phyloP scores from a whole-genome alignment of 2,888 invertebrate species.

The Lucinisca nassula region DNA sequence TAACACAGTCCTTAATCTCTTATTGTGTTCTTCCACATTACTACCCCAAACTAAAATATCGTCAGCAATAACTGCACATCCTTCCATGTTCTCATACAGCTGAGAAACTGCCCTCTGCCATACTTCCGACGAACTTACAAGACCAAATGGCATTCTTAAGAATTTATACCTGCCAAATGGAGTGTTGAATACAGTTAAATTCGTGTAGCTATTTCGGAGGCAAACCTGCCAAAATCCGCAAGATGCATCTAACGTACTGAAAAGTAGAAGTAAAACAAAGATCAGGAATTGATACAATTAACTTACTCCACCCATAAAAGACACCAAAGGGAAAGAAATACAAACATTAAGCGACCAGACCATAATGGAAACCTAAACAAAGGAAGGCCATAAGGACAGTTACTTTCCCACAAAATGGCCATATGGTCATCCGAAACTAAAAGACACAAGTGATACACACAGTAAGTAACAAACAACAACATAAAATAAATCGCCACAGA shows the following conservation, averaged over 20 bases:
- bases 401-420: too few species aligned
- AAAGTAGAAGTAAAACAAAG: too few species aligned
- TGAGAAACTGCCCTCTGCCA: conserved; percentile 42
- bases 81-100: conserved; percentile 31
- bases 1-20: conserved; percentile 23
- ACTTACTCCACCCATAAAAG: too few species aligned
- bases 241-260: conserved; percentile 48
- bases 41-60: conserved; percentile 53
- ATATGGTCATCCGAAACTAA: too few species aligned
- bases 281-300: too few species aligned
- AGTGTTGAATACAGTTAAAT: conserved; percentile 47
- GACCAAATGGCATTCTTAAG: conserved; percentile 26
- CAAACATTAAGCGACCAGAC: too few species aligned
- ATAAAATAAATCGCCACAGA: too few species aligned
- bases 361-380: too few species aligned
- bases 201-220: conserved; percentile 29
- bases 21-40: conserved; percentile 36
- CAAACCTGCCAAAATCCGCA: conserved; percentile 47
- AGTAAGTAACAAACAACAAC: too few species aligned
- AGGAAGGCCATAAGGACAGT: too few species aligned
- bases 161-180: conserved; percentile 51
- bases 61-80: conserved; percentile 42
- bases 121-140: conserved; percentile 36
- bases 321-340: too few species aligned
- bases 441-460: too few species aligned